Evolutionary conservation across 2,797 vertebrate genomes (phyloP).

Genomic region (Scolopax bukidnonensis): DNA sequence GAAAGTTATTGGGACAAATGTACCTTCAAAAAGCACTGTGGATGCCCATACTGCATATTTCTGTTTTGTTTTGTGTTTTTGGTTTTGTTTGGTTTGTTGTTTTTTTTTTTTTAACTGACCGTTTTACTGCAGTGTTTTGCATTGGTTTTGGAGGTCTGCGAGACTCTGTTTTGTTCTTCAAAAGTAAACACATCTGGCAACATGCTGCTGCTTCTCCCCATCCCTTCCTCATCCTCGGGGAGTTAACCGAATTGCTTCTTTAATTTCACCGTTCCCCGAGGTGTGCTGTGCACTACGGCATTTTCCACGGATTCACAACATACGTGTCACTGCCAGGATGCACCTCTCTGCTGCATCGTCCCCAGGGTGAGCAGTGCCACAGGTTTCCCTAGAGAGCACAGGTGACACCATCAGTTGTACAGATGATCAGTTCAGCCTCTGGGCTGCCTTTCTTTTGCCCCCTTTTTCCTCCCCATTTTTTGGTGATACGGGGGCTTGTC

Average conservation of each 20-base stretch:
- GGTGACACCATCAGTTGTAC: not conserved
- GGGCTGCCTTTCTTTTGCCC: not conserved
- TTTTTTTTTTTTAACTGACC: not conserved
- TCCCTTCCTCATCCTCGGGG: not conserved
- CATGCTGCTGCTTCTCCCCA: not conserved
- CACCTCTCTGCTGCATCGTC: not conserved
- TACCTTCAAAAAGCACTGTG: not conserved
- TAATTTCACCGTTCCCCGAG: not conserved
- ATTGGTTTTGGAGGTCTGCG: not conserved
- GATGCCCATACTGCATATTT: not conserved
- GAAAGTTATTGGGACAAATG: fast-evolving
- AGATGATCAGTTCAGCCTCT: not conserved
- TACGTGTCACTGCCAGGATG: not conserved
- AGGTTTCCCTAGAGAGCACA: not conserved
- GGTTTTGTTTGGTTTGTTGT: not conserved
- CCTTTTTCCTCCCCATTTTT: fast-evolving
- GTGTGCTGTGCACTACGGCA: fast-evolving
- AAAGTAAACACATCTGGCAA: not conserved
- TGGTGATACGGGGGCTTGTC: not conserved
- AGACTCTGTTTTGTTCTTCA: not conserved
- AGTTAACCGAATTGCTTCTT: not conserved
- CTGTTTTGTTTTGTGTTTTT: not conserved
- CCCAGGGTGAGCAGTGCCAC: not conserved
- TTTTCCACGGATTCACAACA: not conserved
- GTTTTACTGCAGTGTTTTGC: not conserved